A percentile compares a stretch with the other conserved stretches of the same genome.
phyloP scores from a whole-genome alignment of 2,888 invertebrate species.

The Drosophila austrosaltans region DNA sequence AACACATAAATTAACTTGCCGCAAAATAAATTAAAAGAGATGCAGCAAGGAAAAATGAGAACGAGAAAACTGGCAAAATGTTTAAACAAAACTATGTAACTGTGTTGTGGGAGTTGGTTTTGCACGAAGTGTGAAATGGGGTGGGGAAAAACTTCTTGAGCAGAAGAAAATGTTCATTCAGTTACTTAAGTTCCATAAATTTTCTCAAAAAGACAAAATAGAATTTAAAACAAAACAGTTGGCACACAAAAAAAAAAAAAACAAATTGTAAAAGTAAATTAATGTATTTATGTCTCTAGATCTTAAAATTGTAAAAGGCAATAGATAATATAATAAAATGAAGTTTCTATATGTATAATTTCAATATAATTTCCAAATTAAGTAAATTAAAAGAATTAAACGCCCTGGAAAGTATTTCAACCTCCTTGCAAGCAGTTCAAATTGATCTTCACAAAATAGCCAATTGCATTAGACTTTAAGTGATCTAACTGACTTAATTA shows the following conservation, averaged over 20 bases:
- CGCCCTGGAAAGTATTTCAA: background rate
- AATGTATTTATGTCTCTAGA: background rate
- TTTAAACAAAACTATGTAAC: constrained; percentile 39
- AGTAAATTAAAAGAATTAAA: too few species aligned
- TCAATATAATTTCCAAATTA: too few species aligned
- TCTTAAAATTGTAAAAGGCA: background rate
- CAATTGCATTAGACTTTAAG: constrained; percentile 8
- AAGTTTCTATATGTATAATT: too few species aligned
- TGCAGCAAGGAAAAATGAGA: background rate
- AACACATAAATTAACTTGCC: constrained; percentile 69
- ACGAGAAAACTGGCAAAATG: constrained; percentile 58
- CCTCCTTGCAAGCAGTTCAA: background rate
- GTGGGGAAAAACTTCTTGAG: constrained; percentile 31
- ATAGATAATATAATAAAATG: background rate
- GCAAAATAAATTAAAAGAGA: constrained; percentile 72
- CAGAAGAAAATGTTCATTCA: constrained; percentile 52
- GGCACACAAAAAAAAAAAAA: background rate
- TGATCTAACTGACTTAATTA: constrained; percentile 12
- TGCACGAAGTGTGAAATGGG: background rate
- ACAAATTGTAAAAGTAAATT: constrained; percentile 21
- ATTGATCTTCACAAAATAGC: background rate
- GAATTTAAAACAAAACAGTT: constrained; percentile 45
- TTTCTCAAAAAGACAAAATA: constrained; percentile 39
- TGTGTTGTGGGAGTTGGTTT: constrained; percentile 31
- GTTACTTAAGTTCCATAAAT: constrained; percentile 74